Evolutionary conservation across 35 echinoderm and acorn worm genomes (phyloP), one percentile per base, ranked within the genome.

Genomic region (Eucidaris tribuloides): DNA sequence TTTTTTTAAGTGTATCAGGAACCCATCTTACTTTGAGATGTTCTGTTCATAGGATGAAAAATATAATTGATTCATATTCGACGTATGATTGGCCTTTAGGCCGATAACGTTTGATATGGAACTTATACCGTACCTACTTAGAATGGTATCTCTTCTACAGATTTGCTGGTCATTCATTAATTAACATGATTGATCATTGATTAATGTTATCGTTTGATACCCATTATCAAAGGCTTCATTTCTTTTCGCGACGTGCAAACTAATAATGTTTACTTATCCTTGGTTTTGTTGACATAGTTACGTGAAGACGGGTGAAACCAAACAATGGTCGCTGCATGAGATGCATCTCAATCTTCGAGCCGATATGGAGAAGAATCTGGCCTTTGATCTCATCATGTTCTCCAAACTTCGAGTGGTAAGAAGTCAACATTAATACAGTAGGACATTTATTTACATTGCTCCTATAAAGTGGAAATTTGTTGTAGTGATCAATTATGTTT

Each of bases 301-400:
- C 35, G 89, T 97, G 4, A 97, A 97, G 63, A 64, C 80, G 18
- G 89, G 68, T 17, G 81, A 83, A 22, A 97, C 94, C 11, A 84
- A 97, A 44, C 81, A 92, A 43, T 97, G 94, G 94, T 97, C 94
- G 15, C 81, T 91, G 23, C 81, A 88, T 23, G 94, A 97, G 64
- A 97, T 97, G 94, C 89, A 97, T 57, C 86, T 97, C 32, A 92
- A 92, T 45, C 68, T 97, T 2, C 52, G 81, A 56, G 89, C 94
- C 50, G 94, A 97, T 28, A 87, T 97, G 82, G 89, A 97, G 52
- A 77, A 97, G 36, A 89, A 59, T 45, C 74, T 97, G 3, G 89
- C 94, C 35, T 97, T 97, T 62, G 94, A 97, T 45, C 89, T 81
- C 2, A 84, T 88, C 39, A 89, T 84, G 60, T 97, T 97, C 62